Percentiles rank a stretch among this genome's conserved stretches.
These are phyloP conservation scores for Drosophila affinis DNA, from an alignment of 2,888 invertebrate genomes.

Conservation along the genomic window DNA sequence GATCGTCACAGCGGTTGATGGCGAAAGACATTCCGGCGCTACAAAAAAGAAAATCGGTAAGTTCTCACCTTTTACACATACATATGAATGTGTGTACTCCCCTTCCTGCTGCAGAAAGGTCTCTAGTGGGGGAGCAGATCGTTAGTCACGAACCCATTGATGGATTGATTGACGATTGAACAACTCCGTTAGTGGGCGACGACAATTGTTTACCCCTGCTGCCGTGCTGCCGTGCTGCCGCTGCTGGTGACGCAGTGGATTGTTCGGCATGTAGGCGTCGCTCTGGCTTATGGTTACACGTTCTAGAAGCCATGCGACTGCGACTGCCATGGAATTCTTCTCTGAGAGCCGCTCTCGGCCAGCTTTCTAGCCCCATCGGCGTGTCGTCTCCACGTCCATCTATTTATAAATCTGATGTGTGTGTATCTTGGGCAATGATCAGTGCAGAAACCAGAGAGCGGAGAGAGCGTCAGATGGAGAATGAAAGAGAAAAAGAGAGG, in stretches of 20 bases:
- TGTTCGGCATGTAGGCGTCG: constrained; percentile 35
- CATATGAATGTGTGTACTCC: too few species aligned
- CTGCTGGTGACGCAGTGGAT: constrained; percentile 26
- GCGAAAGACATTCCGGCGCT: constrained; percentile 26
- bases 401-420: constrained; percentile 77
- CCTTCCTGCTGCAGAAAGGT: background rate
- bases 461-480: constrained; percentile 16
- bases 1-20: constrained; percentile 12
- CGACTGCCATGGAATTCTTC: constrained; percentile 43
- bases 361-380: constrained; percentile 36
- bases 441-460: constrained; percentile 7
- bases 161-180: constrained; percentile 24
- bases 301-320: constrained; percentile 70
- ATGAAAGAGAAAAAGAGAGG: constrained; percentile 8
- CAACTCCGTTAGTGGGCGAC: constrained; percentile 24
- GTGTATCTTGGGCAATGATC: constrained; percentile 64
- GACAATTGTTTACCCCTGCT: constrained; percentile 30
- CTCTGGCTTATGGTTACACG: constrained; percentile 48
- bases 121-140: background rate
- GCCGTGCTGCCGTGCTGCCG: constrained; percentile 24
- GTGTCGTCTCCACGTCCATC: constrained; percentile 42
- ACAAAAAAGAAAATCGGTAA: too few species aligned
- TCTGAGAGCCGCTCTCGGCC: constrained; percentile 34
- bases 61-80: too few species aligned
- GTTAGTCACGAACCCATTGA: constrained; percentile 28